phyloP scores from a whole-genome alignment of 2,113 vertebrate genomes.

The Zootoca vivipara region DNA sequence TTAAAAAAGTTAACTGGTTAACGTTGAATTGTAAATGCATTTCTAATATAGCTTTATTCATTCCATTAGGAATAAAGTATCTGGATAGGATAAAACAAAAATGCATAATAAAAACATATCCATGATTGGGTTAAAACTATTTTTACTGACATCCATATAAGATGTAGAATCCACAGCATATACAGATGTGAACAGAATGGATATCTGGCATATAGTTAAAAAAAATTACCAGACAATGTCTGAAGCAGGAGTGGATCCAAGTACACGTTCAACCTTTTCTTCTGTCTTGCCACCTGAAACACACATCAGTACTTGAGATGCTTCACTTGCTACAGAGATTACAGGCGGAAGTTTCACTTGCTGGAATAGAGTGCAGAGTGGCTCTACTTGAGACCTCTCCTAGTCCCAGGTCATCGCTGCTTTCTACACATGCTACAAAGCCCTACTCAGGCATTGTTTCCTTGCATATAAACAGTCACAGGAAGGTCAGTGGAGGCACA shows the following conservation, averaged over 20 bases:
- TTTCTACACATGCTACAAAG: no score
- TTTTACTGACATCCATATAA: neutral
- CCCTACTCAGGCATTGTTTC: no score
- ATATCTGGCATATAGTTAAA: neutral
- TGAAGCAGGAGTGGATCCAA: neutral
- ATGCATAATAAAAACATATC: neutral
- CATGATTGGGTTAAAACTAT: conserved; percentile 18
- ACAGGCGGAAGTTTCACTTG: neutral
- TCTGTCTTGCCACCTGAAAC: neutral
- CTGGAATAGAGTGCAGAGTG: neutral
- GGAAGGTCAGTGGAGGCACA: no score
- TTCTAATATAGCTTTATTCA: conserved; percentile 2
- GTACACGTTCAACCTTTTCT: neutral
- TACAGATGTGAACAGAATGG: neutral
- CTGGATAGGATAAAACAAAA: conserved; percentile 10
- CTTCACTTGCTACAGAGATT: neutral
- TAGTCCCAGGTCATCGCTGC: neutral
- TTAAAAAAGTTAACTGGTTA: no score
- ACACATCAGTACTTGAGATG: neutral
- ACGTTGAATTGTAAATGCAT: neutral
- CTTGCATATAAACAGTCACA: no score
- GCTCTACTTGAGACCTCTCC: neutral
- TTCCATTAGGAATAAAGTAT: conserved; percentile 34
- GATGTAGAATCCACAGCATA: neutral
- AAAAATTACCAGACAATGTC: neutral